Evolutionary conservation across 2,797 vertebrate species (phyloP).

Genomic region (Alca torda): DNA sequence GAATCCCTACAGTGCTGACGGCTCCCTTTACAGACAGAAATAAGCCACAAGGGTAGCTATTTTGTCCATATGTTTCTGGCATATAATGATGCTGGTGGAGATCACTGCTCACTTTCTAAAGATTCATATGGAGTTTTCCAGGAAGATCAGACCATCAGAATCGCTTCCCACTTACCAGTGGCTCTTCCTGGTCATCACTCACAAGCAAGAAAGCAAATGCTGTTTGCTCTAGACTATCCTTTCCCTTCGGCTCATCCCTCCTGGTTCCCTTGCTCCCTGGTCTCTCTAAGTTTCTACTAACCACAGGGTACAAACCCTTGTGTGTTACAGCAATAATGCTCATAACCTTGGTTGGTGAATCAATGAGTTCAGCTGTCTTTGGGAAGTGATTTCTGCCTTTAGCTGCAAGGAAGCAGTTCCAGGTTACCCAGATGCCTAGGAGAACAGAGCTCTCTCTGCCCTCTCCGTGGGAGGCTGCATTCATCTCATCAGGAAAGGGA

Average conservation of each 20-base stretch:
- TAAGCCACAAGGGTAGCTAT: neutral
- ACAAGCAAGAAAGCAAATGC: neutral
- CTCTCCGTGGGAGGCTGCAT: neutral
- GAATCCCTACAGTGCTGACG: neutral
- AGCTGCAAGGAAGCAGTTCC: neutral
- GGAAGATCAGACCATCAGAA: neutral
- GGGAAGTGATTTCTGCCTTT: neutral
- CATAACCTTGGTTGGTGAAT: neutral
- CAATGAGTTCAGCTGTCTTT: neutral
- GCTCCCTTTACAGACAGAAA: neutral
- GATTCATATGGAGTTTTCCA: neutral
- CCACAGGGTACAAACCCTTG: neutral
- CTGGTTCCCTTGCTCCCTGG: neutral
- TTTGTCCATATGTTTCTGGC: neutral
- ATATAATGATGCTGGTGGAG: neutral
- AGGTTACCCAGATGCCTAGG: neutral
- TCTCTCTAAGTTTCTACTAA: neutral
- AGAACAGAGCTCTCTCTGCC: neutral
- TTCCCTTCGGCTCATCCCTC: neutral
- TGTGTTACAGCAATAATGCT: neutral
- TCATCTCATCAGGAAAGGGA: neutral
- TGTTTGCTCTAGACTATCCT: neutral
- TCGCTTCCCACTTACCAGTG: neutral
- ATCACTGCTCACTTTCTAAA: neutral
- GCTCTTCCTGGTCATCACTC: neutral